Percentiles rank a stretch among this genome's conserved stretches.
Evolutionary conservation across 2,797 vertebrate genomes (phyloP).

Genomic region (Chloroceryle amazona): DNA sequence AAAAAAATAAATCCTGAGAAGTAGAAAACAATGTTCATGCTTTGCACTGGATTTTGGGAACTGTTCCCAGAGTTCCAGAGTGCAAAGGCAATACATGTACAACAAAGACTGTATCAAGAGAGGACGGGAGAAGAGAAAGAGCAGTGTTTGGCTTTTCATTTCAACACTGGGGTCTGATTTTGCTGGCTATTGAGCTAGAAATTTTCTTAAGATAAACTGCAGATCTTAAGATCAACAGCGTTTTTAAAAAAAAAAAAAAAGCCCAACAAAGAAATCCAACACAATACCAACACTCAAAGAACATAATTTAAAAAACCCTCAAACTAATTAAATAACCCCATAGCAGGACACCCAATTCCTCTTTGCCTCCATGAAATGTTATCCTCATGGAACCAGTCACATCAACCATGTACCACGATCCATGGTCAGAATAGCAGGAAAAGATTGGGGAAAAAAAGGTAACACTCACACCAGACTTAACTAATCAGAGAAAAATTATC

Average conservation of each 20-base stretch:
- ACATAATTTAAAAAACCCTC: accelerated
- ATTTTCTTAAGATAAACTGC: neutral
- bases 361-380: neutral
- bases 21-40: too few relatives aligned
- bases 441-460: neutral
- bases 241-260: neutral
- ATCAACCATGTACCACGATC: neutral
- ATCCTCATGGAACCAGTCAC: neutral
- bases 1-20: neutral
- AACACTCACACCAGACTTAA: neutral
- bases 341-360: neutral
- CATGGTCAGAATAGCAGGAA: neutral
- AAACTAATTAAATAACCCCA: neutral
- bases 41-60: neutral
- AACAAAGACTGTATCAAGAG: neutral
- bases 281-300: neutral
- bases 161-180: neutral
- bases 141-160: neutral
- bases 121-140: neutral
- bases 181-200: neutral
- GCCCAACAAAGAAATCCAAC: neutral
- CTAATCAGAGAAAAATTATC: neutral
- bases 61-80: neutral
- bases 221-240: neutral
- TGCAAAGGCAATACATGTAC: neutral